Base-by-base conservation (phyloP, 2,113 vertebrate genomes). In the Smithornis capensis region DNA sequence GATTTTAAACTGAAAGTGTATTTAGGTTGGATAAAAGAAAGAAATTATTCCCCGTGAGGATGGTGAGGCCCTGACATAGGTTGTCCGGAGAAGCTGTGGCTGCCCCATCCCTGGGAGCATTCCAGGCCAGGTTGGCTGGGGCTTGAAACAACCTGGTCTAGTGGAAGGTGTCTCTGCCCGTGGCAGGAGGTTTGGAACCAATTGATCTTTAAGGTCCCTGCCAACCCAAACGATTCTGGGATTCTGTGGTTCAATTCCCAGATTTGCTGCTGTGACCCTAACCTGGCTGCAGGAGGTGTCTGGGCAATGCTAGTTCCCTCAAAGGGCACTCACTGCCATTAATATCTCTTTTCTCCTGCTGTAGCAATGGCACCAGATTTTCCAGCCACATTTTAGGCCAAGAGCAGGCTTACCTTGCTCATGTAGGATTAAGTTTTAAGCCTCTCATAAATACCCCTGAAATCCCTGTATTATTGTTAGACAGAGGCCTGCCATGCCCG, bases 371-470 rank as follows among this genome's bases (percentile, higher is more conserved):
- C 85, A 96, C 75, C 76, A 64, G 85, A 86, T 94, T 92, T 96
- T 93, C 90, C 76, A 92, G 68, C 75, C 0, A 0, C 5, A 4
- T 95, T 95, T 95, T 92, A 95, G 93, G 92, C 95, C 94, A 93
- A 93, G 71, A 94, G 85, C 47, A 90, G 93, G 95, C 94, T 96
- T 97, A 96, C 94, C 92, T 96, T 95, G 90, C 93, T 96, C 93
- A 92, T 93, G 92, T 96, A 92, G 95, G 94, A 95, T 96, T 96
- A 94, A 83, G 68, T 95, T 95, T 88, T 96, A 96, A 96, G 94
- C 94, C 87, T 93, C 92, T 95, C 85, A 86, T 92, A 95, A 96
- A 95, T 96, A 96, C 88, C 88, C 85, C 92, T 83, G 83, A 94
- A 96, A 97, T 97, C 94, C 90, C 78, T 94, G 63, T 94, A 95